phyloP scores from a whole-genome alignment of 2,888 invertebrate species.

The Dendrolimus houi region DNA sequence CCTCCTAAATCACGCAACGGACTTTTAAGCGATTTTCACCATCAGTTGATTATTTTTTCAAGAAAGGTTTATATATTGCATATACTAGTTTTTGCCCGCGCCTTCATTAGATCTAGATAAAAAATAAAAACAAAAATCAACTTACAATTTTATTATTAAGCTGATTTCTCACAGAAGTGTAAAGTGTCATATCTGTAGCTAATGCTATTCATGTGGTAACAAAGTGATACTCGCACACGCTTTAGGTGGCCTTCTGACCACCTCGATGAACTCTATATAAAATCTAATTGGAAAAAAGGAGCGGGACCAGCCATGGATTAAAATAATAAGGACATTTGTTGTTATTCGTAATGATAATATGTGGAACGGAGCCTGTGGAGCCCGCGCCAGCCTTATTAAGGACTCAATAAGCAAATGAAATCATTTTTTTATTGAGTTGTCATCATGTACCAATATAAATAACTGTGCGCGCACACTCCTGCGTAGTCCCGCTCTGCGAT shows the following conservation, averaged over 20 bases:
- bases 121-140: no score
- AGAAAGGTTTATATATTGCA: no score
- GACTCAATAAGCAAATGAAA: conserved; percentile 76
- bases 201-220: conserved; percentile 34
- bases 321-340: conserved; percentile 56
- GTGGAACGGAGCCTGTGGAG: conserved; percentile 41
- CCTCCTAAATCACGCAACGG: no score
- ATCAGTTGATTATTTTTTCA: no score
- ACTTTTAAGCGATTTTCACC: no score
- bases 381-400: conserved; percentile 66
- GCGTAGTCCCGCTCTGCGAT: no score
- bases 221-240: conserved; percentile 30
- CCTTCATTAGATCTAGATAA: no score
- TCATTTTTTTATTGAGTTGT: conserved; percentile 76
- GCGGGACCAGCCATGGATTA: conserved; percentile 30
- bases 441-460: conserved; percentile 71
- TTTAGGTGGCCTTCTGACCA: conserved; percentile 55
- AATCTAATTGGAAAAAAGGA: conserved; percentile 32
- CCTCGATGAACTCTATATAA: conserved; percentile 23
- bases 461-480: conserved; percentile 26
- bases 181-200: conserved; percentile 36
- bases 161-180: conserved; percentile 33
- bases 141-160: conserved; percentile 17
- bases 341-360: conserved; percentile 61
- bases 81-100: no score